These are phyloP conservation scores for Actinia tenebrosa DNA, from an alignment of 64 coral and sea anemone genomes.

Conservation along the genomic window DNA sequence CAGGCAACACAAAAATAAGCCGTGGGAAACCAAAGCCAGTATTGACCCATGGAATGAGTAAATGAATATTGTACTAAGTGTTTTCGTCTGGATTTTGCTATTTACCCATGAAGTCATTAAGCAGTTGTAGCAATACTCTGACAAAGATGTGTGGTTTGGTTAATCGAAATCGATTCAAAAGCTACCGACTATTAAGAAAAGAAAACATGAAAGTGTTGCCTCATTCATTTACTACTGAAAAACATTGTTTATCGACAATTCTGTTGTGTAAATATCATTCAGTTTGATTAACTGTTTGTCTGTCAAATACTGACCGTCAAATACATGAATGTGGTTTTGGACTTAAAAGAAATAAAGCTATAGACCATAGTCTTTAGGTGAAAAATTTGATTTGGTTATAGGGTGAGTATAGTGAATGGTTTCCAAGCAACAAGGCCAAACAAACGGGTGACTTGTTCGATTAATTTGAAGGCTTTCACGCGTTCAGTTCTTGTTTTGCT, in stretches of 20 bases:
- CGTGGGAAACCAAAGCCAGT: background rate
- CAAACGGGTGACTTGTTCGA: background rate
- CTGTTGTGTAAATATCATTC: background rate
- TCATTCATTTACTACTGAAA: background rate
- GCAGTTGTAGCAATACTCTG: background rate
- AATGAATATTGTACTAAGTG: background rate
- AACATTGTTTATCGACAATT: background rate
- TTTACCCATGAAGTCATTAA: background rate
- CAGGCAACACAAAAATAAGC: background rate
- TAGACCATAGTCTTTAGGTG: background rate
- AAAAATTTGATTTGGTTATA: background rate
- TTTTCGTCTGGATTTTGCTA: background rate
- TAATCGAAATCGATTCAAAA: slow-evolving; percentile 2
- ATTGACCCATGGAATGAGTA: background rate
- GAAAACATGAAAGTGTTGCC: background rate
- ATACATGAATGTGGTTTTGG: background rate
- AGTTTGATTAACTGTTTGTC: background rate
- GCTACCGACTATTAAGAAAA: slow-evolving; percentile 4
- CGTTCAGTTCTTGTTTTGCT: background rate
- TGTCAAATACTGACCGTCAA: background rate
- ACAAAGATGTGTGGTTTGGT: slow-evolving; percentile 7
- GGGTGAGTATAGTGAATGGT: background rate
- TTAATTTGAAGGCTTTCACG: background rate
- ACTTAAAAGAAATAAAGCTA: background rate
- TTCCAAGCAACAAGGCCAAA: background rate